These are phyloP conservation scores for Spisula subtruncata DNA, from an alignment of 2,888 invertebrate genomes.

Conservation along the genomic window DNA sequence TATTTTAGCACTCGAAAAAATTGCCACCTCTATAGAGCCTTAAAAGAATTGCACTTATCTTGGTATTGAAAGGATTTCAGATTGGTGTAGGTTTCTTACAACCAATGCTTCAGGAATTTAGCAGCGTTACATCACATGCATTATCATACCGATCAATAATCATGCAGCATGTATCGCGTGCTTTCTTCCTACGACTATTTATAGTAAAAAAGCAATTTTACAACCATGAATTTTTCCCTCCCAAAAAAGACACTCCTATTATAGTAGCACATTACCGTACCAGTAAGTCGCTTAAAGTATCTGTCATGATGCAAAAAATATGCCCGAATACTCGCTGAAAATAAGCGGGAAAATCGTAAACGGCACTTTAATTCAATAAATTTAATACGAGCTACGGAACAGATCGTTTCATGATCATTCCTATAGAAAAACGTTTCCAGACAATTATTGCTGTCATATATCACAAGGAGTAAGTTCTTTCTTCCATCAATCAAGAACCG, in stretches of 20 bases:
- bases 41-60: too few relatives aligned
- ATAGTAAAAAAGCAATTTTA: slow-evolving; percentile 26
- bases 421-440: not conserved
- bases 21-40: too few relatives aligned
- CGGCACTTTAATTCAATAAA: not conserved
- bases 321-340: not conserved
- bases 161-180: not conserved
- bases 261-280: not conserved
- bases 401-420: not conserved
- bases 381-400: slow-evolving; percentile 3
- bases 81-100: not conserved
- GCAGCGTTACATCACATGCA: not conserved
- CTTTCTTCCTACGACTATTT: not conserved
- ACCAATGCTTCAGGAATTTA: not conserved
- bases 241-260: not conserved
- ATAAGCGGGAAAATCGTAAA: not conserved
- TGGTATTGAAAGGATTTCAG: too few relatives aligned
- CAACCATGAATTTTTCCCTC: slow-evolving; percentile 12
- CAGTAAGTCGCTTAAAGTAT: not conserved
- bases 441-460: not conserved
- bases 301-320: slow-evolving; percentile 15
- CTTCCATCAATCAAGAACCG: not conserved
- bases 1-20: too few relatives aligned
- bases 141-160: slow-evolving; percentile 20
- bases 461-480: not conserved